Evolutionary conservation across 2,113 vertebrate species (phyloP).

Genomic region (Onychorhynchus coronatus): DNA sequence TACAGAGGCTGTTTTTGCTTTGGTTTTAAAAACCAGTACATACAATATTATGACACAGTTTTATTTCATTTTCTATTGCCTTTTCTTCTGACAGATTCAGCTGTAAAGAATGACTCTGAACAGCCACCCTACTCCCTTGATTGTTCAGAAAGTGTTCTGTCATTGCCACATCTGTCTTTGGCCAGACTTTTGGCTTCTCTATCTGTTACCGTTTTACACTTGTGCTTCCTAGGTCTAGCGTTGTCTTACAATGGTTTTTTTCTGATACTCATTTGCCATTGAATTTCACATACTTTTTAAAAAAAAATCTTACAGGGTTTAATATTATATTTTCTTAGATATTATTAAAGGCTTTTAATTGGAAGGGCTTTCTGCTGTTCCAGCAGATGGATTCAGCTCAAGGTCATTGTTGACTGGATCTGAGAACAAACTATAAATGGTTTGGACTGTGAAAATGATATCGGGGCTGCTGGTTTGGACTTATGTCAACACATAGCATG

Average conservation of each 20-base stretch:
- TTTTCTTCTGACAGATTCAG: background rate
- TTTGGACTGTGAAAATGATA: slow-evolving; percentile 1
- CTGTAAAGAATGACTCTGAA: background rate
- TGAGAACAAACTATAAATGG: slow-evolving; percentile 56
- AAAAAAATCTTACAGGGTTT: background rate
- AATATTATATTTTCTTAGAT: background rate
- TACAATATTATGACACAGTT: background rate
- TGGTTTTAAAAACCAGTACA: background rate
- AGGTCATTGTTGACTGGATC: background rate
- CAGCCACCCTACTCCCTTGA: background rate
- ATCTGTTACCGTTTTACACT: background rate
- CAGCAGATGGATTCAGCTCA: background rate
- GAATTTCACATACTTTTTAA: background rate
- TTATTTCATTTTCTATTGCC: background rate
- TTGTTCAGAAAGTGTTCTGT: background rate
- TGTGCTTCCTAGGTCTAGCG: background rate
- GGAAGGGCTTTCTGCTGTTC: background rate
- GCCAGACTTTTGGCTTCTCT: background rate
- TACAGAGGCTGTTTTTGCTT: background rate
- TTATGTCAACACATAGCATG: slow-evolving; percentile 22
- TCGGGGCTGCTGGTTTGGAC: slow-evolving; percentile 1
- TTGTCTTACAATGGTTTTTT: background rate
- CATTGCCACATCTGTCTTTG: background rate
- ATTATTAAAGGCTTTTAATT: background rate
- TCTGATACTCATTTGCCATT: background rate